Conservation (phyloP, 2,888 invertebrate species). For the Oscheius sp. region DNA sequence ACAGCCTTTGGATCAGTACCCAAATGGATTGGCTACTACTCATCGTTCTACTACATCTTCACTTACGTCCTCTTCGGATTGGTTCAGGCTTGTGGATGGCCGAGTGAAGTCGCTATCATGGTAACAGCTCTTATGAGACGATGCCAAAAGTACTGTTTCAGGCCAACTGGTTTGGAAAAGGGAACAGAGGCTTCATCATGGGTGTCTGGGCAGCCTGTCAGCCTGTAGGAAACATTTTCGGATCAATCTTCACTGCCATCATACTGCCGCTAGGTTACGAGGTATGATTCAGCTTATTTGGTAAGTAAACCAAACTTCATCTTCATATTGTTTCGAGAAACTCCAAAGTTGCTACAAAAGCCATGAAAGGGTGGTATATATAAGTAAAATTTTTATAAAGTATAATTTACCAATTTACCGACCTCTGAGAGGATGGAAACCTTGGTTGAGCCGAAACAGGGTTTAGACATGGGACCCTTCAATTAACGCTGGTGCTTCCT, state of each 20-base stretch:
- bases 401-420: too few species aligned
- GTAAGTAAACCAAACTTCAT: too few species aligned
- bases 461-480: too few species aligned
- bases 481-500: too few species aligned
- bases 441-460: too few species aligned
- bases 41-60: slow-evolving; percentile 74
- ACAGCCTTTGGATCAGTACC: slow-evolving; percentile 76
- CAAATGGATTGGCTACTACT: slow-evolving; percentile 75
- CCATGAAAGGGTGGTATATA: too few species aligned
- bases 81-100: slow-evolving; percentile 77
- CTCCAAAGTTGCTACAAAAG: too few species aligned
- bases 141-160: slow-evolving; percentile 20
- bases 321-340: too few species aligned
- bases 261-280: slow-evolving; percentile 76
- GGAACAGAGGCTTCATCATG: slow-evolving; percentile 75
- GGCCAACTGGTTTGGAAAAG: slow-evolving; percentile 76
- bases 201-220: slow-evolving; percentile 77
- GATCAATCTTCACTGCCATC: slow-evolving; percentile 74
- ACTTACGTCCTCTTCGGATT: slow-evolving; percentile 76
- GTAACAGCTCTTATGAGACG: slow-evolving; percentile 52
- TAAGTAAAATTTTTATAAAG: too few species aligned
- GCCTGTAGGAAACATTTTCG: slow-evolving; percentile 77
- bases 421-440: too few species aligned
- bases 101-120: slow-evolving; percentile 76
- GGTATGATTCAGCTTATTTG: slow-evolving; percentile 60